Conservation (phyloP, 2,113 vertebrate species). For the Spilogale gracilis region DNA sequence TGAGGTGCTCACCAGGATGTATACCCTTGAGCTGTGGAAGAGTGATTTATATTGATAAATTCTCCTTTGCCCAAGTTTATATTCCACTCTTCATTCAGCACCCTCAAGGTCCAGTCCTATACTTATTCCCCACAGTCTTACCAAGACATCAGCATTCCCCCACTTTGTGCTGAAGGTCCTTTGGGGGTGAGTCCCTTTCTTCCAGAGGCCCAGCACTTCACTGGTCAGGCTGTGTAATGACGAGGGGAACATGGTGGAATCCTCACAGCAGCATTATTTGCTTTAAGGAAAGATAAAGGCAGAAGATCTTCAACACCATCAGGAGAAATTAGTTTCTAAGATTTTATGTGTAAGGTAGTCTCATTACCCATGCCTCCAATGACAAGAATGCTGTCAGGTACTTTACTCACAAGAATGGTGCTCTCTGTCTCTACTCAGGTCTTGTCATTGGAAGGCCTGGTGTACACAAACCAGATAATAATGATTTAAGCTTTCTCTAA, state of each 20-base stretch:
- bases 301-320: not conserved
- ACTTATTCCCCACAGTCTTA: not conserved
- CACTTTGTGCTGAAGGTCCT: not conserved
- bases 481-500: constrained; percentile 24
- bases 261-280: not conserved
- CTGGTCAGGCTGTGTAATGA: not conserved
- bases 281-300: not conserved
- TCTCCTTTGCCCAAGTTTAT: not conserved
- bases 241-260: not conserved
- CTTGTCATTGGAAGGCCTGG: not conserved
- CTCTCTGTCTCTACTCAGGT: not conserved
- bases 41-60: not conserved
- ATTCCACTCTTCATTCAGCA: not conserved
- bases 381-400: not conserved
- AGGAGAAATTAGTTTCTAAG: not conserved
- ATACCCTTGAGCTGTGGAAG: not conserved
- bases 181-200: not conserved
- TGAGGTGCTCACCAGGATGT: not conserved
- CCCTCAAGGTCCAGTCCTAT: not conserved
- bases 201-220: no score
- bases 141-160: not conserved
- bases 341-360: not conserved
- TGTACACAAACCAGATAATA: not conserved
- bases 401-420: not conserved
- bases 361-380: not conserved